These are phyloP conservation scores for Falco naumanni DNA, from an alignment of 2,797 vertebrate genomes.

Conservation along the genomic window DNA sequence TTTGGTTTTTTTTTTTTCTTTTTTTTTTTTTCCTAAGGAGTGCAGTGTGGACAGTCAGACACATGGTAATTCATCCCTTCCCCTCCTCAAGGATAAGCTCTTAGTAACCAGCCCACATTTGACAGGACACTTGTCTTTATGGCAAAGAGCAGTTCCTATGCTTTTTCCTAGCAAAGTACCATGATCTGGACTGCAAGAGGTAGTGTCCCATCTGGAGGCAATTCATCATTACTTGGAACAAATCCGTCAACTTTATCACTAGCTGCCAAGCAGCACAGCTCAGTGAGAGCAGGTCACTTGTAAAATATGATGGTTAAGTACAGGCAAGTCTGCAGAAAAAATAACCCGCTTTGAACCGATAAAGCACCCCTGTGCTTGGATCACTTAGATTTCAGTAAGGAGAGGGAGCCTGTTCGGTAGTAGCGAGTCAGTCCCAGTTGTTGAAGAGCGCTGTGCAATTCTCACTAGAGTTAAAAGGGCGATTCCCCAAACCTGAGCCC, in stretches of 20 bases:
- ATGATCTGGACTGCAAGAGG: neutral
- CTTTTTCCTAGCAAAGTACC: neutral
- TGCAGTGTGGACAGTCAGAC: neutral
- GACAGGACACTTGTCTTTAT: neutral
- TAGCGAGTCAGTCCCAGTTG: neutral
- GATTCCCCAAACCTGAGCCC: neutral
- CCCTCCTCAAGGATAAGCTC: neutral
- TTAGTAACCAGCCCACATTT: neutral
- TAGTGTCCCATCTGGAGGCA: neutral
- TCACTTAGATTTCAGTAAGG: neutral
- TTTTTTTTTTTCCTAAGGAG: neutral
- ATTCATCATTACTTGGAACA: neutral
- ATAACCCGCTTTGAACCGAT: neutral
- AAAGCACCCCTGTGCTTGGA: neutral
- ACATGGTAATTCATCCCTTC: neutral
- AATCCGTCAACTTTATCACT: neutral
- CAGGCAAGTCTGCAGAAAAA: neutral
- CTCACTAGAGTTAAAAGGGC: neutral
- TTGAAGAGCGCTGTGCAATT: neutral
- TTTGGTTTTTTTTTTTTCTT: neutral
- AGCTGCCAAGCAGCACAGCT: neutral
- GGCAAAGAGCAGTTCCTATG: neutral
- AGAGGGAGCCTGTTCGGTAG: neutral
- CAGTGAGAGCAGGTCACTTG: neutral
- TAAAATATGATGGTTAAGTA: neutral